Conservation (phyloP, 2,888 invertebrate species). For the Exocentrus adspersus region DNA sequence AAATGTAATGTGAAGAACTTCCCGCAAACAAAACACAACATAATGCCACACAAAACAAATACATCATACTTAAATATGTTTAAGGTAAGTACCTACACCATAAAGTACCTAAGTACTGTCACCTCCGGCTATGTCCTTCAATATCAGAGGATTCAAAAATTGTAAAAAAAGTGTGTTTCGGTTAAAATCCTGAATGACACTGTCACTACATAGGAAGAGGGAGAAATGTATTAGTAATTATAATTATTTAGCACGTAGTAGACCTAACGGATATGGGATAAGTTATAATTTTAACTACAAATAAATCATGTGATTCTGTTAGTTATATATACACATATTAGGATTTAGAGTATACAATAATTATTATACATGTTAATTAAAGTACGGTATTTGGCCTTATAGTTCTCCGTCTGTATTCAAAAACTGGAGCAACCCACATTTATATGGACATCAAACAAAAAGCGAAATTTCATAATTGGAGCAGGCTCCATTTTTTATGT, state of each 20-base stretch:
- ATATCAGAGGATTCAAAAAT: slow-evolving; percentile 46
- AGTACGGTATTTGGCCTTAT: slow-evolving; percentile 21
- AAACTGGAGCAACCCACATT: slow-evolving; percentile 13
- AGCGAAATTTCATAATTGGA: slow-evolving; percentile 19
- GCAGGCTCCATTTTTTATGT: slow-evolving; percentile 7
- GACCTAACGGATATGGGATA: slow-evolving; percentile 56
- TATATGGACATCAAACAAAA: slow-evolving; percentile 19
- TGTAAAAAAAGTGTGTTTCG: slow-evolving; percentile 30
- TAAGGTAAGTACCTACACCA: slow-evolving; percentile 11
- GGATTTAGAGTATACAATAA: slow-evolving; percentile 47
- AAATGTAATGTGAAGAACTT: slow-evolving; percentile 30
- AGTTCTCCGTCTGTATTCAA: slow-evolving; percentile 1
- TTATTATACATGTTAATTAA: slow-evolving; percentile 13
- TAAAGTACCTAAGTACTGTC: slow-evolving; percentile 23
- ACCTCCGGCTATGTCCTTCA: slow-evolving; percentile 47
- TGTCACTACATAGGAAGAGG: slow-evolving; percentile 34
- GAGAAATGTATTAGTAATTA: slow-evolving; percentile 45
- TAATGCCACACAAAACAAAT: slow-evolving; percentile 34
- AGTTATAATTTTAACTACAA: slow-evolving; percentile 55
- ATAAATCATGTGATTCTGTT: slow-evolving; percentile 53
- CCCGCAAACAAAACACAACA: slow-evolving; percentile 39
- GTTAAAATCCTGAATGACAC: slow-evolving; percentile 45
- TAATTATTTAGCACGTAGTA: slow-evolving; percentile 55
- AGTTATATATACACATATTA: slow-evolving; percentile 51
- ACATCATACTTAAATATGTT: slow-evolving; percentile 3